Evolutionary conservation across 2,888 invertebrate species (phyloP).

Genomic region (Lasioglossum villosulum): DNA sequence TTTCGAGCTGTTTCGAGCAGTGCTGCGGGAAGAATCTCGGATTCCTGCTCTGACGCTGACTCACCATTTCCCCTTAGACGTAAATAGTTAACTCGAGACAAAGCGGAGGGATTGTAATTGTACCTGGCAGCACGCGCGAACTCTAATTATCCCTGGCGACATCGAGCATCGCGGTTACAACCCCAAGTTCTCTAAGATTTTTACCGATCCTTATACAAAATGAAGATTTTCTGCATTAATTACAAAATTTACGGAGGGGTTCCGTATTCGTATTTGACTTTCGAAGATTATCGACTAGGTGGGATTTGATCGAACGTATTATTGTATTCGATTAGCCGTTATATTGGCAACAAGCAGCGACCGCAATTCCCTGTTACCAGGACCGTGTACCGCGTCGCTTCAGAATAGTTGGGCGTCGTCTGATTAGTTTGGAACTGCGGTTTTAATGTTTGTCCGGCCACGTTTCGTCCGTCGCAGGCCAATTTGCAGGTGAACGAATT

Average conservation of each 20-base stretch:
- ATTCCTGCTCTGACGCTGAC: not conserved
- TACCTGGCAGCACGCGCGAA: not conserved
- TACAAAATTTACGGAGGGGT: not conserved
- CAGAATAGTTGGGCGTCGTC: conserved; percentile 55
- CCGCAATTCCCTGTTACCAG: conserved; percentile 15
- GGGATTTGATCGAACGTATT: not conserved
- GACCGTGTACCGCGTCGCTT: not conserved
- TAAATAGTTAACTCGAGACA: not conserved
- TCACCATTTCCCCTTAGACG: not conserved
- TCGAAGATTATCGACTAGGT: not conserved
- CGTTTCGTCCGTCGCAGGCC: conserved; percentile 7
- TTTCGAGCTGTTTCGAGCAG: not conserved
- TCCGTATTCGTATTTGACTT: not conserved
- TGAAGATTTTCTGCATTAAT: not conserved
- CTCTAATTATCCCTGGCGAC: not conserved
- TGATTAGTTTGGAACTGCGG: conserved; percentile 64
- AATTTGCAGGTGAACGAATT: conserved; percentile 48
- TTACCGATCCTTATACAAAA: too few species aligned
- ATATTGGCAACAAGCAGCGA: not conserved
- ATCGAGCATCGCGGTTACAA: not conserved
- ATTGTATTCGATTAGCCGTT: conserved; percentile 22
- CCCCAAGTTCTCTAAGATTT: not conserved
- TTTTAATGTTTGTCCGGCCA: conserved; percentile 56
- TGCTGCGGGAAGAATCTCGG: not conserved
- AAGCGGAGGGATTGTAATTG: not conserved